Percentiles rank a stretch among this genome's conserved stretches.
phyloP scores from a whole-genome alignment of 2,797 vertebrate genomes.

The Meda fulgida region DNA sequence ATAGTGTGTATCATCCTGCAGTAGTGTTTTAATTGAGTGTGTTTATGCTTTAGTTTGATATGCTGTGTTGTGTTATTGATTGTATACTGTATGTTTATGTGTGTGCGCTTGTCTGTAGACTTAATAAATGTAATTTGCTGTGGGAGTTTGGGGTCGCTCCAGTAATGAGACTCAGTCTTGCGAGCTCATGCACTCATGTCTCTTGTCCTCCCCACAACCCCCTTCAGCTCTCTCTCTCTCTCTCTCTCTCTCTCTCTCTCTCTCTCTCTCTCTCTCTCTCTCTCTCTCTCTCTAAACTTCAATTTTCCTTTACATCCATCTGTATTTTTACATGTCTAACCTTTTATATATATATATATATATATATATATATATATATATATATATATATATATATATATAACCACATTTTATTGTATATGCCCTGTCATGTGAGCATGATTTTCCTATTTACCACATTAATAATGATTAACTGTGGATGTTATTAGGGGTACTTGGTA shows the following conservation, averaged over 20 bases:
- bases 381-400: too few relatives aligned
- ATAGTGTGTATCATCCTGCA: neutral
- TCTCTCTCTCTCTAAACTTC: too few relatives aligned
- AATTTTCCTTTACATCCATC: neutral
- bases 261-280: neutral
- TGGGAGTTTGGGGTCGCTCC: conserved; percentile 58
- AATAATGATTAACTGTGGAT: neutral
- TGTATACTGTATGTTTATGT: conserved; percentile 15
- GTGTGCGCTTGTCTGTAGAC: conserved; percentile 46
- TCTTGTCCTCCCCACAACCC: conserved; percentile 1
- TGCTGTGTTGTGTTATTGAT: conserved; percentile 32
- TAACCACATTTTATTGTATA: neutral
- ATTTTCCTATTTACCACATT: neutral
- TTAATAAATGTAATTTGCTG: conserved; percentile 68
- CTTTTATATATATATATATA: too few relatives aligned
- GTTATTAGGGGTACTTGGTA: neutral
- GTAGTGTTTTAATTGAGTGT: neutral
- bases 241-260: neutral
- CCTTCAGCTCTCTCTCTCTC: conserved; percentile 2
- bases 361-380: too few relatives aligned
- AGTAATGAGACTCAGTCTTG: conserved; percentile 62
- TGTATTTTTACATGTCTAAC: neutral
- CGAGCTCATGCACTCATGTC: conserved; percentile 49
- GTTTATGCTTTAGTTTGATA: conserved; percentile 11
- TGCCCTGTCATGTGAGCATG: neutral